These are phyloP conservation scores for Ectemnius continuus DNA, from an alignment of 2,888 invertebrate genomes.

Conservation along the genomic window DNA sequence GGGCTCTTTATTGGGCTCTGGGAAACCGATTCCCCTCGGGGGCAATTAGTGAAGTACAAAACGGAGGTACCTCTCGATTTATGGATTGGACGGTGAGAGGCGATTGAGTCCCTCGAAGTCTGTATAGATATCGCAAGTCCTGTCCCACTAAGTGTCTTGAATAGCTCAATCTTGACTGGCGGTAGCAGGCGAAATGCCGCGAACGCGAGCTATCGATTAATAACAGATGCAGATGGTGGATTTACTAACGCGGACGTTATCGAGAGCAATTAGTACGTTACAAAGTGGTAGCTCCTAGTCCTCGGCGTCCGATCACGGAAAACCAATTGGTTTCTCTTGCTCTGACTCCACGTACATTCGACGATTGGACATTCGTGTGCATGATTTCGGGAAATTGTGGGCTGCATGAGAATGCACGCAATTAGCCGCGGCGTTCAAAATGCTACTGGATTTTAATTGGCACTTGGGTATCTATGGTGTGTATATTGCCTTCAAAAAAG, in stretches of 20 bases:
- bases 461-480: background rate
- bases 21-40: constrained; percentile 59
- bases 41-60: constrained; percentile 64
- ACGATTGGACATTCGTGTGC: background rate
- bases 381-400: background rate
- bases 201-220: constrained; percentile 35
- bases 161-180: constrained; percentile 54
- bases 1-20: constrained; percentile 59
- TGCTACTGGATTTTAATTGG: background rate
- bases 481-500: too few relatives aligned
- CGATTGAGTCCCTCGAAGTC: constrained; percentile 38
- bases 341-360: background rate
- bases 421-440: background rate
- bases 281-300: constrained; percentile 10
- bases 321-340: background rate
- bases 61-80: constrained; percentile 61
- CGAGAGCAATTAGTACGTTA: constrained; percentile 18
- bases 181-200: constrained; percentile 28
- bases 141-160: constrained; percentile 53
- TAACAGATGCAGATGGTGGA: constrained; percentile 21
- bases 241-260: constrained; percentile 12
- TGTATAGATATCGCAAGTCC: constrained; percentile 30
- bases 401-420: background rate
- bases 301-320: constrained; percentile 5
- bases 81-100: constrained; percentile 57